phyloP scores from a whole-genome alignment of 1,140 invertebrate species.

The Euschistus heros region DNA sequence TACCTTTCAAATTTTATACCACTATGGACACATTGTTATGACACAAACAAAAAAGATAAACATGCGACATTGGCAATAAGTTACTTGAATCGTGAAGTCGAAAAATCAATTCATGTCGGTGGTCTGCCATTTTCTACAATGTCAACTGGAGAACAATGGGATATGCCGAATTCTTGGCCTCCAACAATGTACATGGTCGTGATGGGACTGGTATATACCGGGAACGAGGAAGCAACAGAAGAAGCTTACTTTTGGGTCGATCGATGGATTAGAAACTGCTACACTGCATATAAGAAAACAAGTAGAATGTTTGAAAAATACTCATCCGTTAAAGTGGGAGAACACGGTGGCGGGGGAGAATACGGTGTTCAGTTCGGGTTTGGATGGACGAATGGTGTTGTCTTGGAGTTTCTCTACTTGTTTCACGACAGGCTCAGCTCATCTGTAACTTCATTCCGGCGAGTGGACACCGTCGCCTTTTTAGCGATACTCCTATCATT shows the following conservation, averaged over 20 bases:
- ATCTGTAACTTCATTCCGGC: too few species aligned
- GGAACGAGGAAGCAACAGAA: constrained; percentile 49
- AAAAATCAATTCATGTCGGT: constrained; percentile 45
- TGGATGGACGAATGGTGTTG: constrained; percentile 79
- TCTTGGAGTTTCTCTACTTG: constrained; percentile 60
- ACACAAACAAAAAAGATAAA: constrained; percentile 47
- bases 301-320: constrained; percentile 87
- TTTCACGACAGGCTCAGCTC: constrained; percentile 45
- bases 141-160: constrained; percentile 83
- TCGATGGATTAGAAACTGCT: constrained; percentile 74
- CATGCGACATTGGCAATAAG: constrained; percentile 47
- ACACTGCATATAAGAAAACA: constrained; percentile 61
- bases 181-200: constrained; percentile 76
- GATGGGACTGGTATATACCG: constrained; percentile 57
- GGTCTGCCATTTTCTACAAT: constrained; percentile 75
- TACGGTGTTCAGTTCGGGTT: constrained; percentile 78
- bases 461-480: too few species aligned
- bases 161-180: constrained; percentile 89
- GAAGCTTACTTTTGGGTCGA: constrained; percentile 63
- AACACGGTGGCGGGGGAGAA: constrained; percentile 71
- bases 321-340: constrained; percentile 57
- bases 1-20: constrained; percentile 77
- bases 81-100: constrained; percentile 59
- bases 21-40: constrained; percentile 67
- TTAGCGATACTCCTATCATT: too few species aligned